Evolutionary conservation across 2,888 invertebrate species (phyloP).

Genomic region (Neocrepidodera transversa): DNA sequence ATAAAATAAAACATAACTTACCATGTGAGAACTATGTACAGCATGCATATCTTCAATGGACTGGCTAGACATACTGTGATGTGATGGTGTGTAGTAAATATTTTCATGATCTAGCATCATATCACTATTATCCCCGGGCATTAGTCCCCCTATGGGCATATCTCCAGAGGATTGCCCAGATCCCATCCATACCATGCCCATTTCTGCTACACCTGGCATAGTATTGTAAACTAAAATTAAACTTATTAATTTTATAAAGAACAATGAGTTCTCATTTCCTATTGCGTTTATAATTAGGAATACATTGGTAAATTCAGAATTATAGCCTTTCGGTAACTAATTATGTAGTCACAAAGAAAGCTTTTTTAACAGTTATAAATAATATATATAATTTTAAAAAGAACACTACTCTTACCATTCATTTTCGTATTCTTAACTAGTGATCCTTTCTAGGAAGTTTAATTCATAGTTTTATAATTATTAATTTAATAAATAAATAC

Average conservation of each 20-base stretch:
- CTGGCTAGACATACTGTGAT: slow-evolving; percentile 60
- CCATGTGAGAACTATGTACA: slow-evolving; percentile 63
- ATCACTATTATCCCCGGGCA: slow-evolving; percentile 56
- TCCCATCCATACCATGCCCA: slow-evolving; percentile 76
- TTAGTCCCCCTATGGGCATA: slow-evolving; percentile 60
- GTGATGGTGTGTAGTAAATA: slow-evolving; percentile 60
- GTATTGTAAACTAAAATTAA: slow-evolving; percentile 58
- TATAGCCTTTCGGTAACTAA: slow-evolving; percentile 13
- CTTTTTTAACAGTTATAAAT: slow-evolving; percentile 11
- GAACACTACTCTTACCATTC: slow-evolving; percentile 30
- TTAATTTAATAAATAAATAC: slow-evolving; percentile 17
- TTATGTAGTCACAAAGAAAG: slow-evolving; percentile 34
- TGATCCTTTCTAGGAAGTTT: background rate
- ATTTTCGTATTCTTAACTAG: slow-evolving; percentile 26
- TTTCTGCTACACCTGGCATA: slow-evolving; percentile 66
- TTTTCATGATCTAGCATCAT: slow-evolving; percentile 60
- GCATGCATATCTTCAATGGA: slow-evolving; percentile 64
- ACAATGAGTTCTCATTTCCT: background rate
- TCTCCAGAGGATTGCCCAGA: slow-evolving; percentile 63
- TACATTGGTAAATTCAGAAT: background rate
- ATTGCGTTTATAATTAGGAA: background rate
- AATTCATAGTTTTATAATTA: slow-evolving; percentile 24
- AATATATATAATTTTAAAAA: slow-evolving; percentile 13
- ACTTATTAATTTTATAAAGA: background rate
- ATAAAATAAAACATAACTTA: too few relatives aligned